phyloP scores from a whole-genome alignment of 2,113 vertebrate genomes.

The Paramisgurnus dabryanus region DNA sequence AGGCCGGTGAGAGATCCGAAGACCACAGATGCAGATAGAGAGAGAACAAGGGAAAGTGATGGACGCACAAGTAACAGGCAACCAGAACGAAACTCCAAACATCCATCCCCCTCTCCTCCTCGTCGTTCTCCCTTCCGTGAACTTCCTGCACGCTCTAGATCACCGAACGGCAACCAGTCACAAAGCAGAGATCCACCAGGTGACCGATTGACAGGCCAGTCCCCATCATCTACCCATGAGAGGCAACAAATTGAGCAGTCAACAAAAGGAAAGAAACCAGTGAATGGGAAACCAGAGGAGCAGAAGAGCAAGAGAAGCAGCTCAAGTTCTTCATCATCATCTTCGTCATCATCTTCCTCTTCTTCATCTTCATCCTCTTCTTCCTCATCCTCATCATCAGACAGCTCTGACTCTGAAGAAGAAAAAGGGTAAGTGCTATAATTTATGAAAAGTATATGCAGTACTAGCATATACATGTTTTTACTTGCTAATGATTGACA shows the following conservation, averaged over 20 bases:
- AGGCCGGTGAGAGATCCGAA: conserved; percentile 26
- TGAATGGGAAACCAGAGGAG: conserved; percentile 65
- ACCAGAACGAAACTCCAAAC: neutral
- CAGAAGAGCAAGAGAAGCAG: conserved; percentile 61
- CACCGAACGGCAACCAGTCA: conserved; percentile 52
- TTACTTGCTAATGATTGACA: too few species aligned
- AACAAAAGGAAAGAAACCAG: conserved; percentile 7
- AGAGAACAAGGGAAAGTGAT: conserved; percentile 31
- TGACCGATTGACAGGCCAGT: conserved; percentile 43
- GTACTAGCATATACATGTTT: too few species aligned
- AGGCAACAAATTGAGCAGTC: neutral
- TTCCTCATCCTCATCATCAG: conserved; percentile 70
- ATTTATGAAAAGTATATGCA: neutral
- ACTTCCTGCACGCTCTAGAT: conserved; percentile 13
- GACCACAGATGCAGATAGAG: conserved; percentile 30
- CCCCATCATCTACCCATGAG: neutral
- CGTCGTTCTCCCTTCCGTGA: conserved; percentile 35
- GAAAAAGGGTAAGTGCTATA: conserved; percentile 67
- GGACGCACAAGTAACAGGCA: conserved; percentile 40
- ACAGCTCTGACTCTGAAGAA: conserved; percentile 74
- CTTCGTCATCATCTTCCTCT: conserved; percentile 65
- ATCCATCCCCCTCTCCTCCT: conserved; percentile 39
- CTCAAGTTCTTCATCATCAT: conserved; percentile 65
- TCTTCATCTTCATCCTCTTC: conserved; percentile 67
- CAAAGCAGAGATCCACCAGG: conserved; percentile 43